phyloP scores from a whole-genome alignment of 2,888 invertebrate species.

The Gastrophysa polygoni region DNA sequence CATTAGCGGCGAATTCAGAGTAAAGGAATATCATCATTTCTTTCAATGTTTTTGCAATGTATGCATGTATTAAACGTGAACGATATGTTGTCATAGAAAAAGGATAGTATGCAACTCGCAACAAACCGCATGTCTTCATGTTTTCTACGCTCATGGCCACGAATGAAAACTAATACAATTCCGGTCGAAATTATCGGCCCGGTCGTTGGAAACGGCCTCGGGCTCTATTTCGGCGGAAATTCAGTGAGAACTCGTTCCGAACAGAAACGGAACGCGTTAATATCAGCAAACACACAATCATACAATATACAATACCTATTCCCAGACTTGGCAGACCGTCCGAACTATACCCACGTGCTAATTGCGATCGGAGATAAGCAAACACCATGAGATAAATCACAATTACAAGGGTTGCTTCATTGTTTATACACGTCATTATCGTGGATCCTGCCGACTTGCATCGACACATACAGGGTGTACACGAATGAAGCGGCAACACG shows the following conservation, averaged over 20 bases:
- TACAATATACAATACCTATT: slow-evolving; percentile 9
- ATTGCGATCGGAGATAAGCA: slow-evolving; percentile 49
- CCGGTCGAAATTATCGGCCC: slow-evolving; percentile 24
- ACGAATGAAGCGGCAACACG: too few relatives aligned
- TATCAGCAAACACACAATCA: slow-evolving; percentile 32
- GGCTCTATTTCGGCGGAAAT: slow-evolving; percentile 30
- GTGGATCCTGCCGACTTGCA: slow-evolving; percentile 14
- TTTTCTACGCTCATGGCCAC: too few relatives aligned
- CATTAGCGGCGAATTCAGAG: too few relatives aligned
- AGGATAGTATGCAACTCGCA: too few relatives aligned
- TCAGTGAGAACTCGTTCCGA: slow-evolving; percentile 32
- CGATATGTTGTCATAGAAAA: too few relatives aligned
- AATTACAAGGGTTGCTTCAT: slow-evolving; percentile 35
- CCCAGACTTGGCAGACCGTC: slow-evolving; percentile 42
- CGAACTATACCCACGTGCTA: slow-evolving; percentile 43
- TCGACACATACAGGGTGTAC: not conserved
- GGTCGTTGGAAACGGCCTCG: slow-evolving; percentile 32
- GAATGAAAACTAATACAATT: slow-evolving; percentile 4
- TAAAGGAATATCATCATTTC: too few relatives aligned
- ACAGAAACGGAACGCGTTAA: too few relatives aligned
- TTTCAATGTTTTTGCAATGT: too few relatives aligned
- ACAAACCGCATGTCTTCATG: too few relatives aligned
- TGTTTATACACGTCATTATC: slow-evolving; percentile 20
- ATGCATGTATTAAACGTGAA: too few relatives aligned
- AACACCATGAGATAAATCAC: slow-evolving; percentile 45